Evolutionary conservation across 2,113 vertebrate genomes (phyloP), one percentile per base, ranked within the genome.

Genomic region (Telmatochromis sp.): DNA sequence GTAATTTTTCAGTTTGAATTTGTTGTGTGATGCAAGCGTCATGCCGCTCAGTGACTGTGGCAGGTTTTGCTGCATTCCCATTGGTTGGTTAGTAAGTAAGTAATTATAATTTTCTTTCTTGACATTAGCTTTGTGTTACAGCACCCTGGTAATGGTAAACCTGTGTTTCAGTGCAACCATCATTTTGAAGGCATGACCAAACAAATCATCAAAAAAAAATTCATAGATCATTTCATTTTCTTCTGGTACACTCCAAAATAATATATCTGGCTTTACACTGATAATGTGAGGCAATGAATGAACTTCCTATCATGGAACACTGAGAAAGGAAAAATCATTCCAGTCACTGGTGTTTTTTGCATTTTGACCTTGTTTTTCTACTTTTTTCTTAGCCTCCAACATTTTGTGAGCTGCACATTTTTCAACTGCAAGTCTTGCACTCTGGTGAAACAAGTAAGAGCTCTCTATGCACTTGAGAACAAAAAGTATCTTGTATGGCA

Each of bases 401-500:
- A 68, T 60, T 89, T 84, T 82, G 83, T 26, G 58, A 85, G 75
- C 28, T 14, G 26, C 23, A 21, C 12, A 40, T 68, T 87, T 79
- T 83, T 82, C 40, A 28, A 5, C 37, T 73, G 7, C 75, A 75
- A 42, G 28, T 73, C 55, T 70, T 78, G 15, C 15, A 17, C 70
- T 51, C 51, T 33, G 81, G 19, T 19, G 3, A 83, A 87, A 84
- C 80, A 33, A 63, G 40, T 31, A 63, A 84, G 78, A 89, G 80
- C 82, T 90, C 23, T 83, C 54, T 23, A 6, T 81, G 63, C 81
- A 60, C 87, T 88, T 65, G 23, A 51, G 83, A 80, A 40, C 35
- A 47, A 37, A 45, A 31, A 37, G 47, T 55, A 9, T 82, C 31
- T 57, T 57, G 26, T 82, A 47, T 68, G 23, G 26, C 5, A 14